Percentiles rank a stretch among this genome's conserved stretches.
Conservation (phyloP, 2,113 vertebrate species). For the Tragulus kanchil region DNA sequence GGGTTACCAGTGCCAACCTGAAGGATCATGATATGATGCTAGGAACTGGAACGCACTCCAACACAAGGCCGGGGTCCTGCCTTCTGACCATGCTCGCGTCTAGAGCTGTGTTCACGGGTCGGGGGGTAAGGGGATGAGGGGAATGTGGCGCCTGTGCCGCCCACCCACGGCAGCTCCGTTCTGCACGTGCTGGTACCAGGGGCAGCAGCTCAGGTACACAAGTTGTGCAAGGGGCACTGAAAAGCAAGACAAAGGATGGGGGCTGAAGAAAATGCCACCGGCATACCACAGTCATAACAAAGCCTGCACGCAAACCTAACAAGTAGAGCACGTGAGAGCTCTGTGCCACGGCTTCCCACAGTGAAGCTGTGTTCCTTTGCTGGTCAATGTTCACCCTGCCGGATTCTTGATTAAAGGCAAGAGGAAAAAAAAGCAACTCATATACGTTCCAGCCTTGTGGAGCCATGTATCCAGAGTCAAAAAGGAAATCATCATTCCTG, state of each 20-base stretch:
- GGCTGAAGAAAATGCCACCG: constrained; percentile 58
- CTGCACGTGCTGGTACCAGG: background rate
- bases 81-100: background rate
- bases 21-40: background rate
- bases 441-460: background rate
- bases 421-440: background rate
- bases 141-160: background rate
- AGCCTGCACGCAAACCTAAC: constrained; percentile 32
- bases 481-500: background rate
- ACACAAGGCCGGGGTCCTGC: background rate
- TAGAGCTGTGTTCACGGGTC: background rate
- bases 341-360: background rate
- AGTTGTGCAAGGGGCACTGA: constrained; percentile 1
- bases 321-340: background rate
- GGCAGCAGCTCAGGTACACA: background rate
- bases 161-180: constrained; percentile 48
- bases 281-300: constrained; percentile 11
- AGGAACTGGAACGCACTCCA: constrained; percentile 13
- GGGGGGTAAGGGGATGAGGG: fast-evolving
- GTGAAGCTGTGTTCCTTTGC: constrained; percentile 8
- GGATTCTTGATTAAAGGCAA: background rate
- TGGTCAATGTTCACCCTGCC: background rate
- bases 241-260: constrained; percentile 29
- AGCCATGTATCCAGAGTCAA: background rate
- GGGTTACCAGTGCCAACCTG: background rate